These are phyloP conservation scores for Harpegnathos saltator DNA, from an alignment of 1,140 invertebrate genomes.

Conservation along the genomic window DNA sequence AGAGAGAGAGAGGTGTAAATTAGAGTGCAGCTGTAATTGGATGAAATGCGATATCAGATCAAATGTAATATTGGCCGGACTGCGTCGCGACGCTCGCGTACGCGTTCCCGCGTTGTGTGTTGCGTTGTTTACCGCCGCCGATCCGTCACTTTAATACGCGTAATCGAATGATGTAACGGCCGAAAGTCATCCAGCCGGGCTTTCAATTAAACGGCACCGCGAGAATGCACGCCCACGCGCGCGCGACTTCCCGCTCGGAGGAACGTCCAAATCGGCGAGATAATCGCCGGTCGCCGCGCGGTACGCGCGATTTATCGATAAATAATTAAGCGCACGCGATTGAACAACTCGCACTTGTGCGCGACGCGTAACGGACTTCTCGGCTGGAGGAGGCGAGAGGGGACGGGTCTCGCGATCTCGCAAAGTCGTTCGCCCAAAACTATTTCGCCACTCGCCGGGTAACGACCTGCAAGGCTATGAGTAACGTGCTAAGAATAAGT, in stretches of 20 bases:
- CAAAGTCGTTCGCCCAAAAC: neutral
- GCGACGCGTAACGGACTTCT: neutral
- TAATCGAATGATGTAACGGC: conserved; percentile 58
- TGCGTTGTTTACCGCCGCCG: conserved; percentile 55
- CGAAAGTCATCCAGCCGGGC: conserved; percentile 37
- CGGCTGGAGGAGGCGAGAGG: neutral
- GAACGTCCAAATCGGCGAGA: conserved; percentile 2
- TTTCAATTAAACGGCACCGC: conserved; percentile 42
- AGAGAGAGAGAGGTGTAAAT: conserved; percentile 66
- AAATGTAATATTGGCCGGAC: conserved; percentile 58
- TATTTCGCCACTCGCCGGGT: neutral
- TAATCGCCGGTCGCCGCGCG: neutral
- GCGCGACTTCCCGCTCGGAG: neutral
- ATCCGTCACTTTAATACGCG: conserved; percentile 60
- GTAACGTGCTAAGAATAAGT: too few relatives aligned
- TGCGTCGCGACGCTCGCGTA: conserved; percentile 5
- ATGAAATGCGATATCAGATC: conserved; percentile 62
- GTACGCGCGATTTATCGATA: too few relatives aligned
- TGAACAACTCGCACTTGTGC: neutral
- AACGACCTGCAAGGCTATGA: neutral
- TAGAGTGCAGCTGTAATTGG: conserved; percentile 60
- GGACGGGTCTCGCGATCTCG: neutral
- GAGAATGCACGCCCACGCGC: neutral
- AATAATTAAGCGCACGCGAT: neutral
- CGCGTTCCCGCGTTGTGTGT: neutral